phyloP scores from a whole-genome alignment of 2,888 invertebrate species.

The Drosophila fulvimacula region DNA sequence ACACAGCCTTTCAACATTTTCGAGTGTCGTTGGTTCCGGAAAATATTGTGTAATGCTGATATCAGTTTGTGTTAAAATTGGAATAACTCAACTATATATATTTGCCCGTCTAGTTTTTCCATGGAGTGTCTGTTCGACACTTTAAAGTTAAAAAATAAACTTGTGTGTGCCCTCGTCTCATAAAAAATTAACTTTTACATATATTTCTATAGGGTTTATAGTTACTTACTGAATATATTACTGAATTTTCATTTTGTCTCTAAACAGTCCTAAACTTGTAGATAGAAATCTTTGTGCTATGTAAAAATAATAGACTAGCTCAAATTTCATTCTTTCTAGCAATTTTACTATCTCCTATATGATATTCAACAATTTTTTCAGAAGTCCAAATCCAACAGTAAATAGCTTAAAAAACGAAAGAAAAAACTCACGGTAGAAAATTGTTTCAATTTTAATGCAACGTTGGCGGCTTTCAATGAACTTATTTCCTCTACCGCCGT shows the following conservation, averaged over 20 bases:
- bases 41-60: conserved; percentile 6
- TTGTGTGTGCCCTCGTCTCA: too few species aligned
- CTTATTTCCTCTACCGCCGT: conserved; percentile 32
- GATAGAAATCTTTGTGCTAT: too few species aligned
- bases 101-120: background rate
- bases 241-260: too few species aligned
- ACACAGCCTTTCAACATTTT: background rate
- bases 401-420: too few species aligned
- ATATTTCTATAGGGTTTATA: too few species aligned
- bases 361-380: background rate
- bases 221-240: too few species aligned
- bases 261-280: too few species aligned
- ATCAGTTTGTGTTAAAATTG: conserved; percentile 2
- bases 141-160: too few species aligned
- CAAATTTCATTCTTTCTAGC: background rate
- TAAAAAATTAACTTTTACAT: too few species aligned
- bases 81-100: background rate
- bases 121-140: too few species aligned
- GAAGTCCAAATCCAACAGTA: too few species aligned
- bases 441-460: conserved; percentile 38
- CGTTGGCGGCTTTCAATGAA: conserved; percentile 39
- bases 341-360: background rate
- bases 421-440: conserved; percentile 12
- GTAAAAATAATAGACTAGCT: too few species aligned
- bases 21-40: background rate